Evolutionary conservation across 1,140 invertebrate genomes (phyloP).

Genomic region (Latrodectus geometricus): DNA sequence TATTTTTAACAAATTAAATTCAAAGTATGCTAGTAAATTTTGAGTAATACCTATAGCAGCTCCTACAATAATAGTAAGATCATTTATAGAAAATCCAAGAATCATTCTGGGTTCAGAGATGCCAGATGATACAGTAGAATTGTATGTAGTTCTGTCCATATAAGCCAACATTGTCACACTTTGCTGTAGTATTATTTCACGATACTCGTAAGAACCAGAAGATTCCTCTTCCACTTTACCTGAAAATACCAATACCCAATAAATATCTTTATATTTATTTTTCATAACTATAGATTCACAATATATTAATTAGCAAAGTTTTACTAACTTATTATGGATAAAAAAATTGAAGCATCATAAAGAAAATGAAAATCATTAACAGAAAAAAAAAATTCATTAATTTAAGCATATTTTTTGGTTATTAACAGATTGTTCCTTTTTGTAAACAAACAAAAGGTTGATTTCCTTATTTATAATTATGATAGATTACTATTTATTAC

Average conservation of each 20-base stretch:
- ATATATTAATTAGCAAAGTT: background rate
- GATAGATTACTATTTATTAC: too few relatives aligned
- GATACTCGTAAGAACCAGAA: slow-evolving; percentile 42
- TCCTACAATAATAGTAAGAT: slow-evolving; percentile 72
- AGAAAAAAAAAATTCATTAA: too few relatives aligned
- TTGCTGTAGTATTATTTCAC: slow-evolving; percentile 56
- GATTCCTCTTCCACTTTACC: slow-evolving; percentile 45
- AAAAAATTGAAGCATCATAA: too few relatives aligned
- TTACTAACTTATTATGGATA: too few relatives aligned
- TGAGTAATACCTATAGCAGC: slow-evolving; percentile 69
- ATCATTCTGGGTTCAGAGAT: slow-evolving; percentile 49
- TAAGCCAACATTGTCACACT: slow-evolving; percentile 61
- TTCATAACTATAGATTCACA: background rate
- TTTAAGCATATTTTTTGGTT: too few relatives aligned
- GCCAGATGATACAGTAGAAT: slow-evolving; percentile 14
- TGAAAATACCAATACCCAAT: background rate
- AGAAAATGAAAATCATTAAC: too few relatives aligned
- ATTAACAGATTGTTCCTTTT: too few relatives aligned
- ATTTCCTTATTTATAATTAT: too few relatives aligned
- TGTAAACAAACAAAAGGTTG: too few relatives aligned
- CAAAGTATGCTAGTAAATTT: too few relatives aligned
- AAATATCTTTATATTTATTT: background rate
- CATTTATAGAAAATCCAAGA: slow-evolving; percentile 70
- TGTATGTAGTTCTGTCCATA: slow-evolving; percentile 53
- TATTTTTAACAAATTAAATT: background rate